Evolutionary conservation across 2,797 vertebrate genomes (phyloP).

Genomic region (Nyctibius grandis): DNA sequence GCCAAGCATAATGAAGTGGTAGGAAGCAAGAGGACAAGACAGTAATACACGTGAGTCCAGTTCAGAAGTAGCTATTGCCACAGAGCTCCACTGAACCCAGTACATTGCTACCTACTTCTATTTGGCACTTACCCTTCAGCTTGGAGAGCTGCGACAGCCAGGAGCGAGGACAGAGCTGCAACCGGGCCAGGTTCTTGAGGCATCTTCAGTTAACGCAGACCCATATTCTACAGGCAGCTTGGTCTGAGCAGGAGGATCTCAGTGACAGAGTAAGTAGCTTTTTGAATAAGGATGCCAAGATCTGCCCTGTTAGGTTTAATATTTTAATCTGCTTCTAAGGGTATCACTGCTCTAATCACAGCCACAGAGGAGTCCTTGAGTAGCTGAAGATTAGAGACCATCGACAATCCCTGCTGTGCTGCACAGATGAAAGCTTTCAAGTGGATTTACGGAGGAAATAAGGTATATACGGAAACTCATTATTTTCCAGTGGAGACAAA

Average conservation of each 20-base stretch:
- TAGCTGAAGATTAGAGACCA: background rate
- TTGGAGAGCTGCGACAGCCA: background rate
- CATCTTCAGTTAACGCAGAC: accelerated
- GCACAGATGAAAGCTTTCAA: background rate
- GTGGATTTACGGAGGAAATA: background rate
- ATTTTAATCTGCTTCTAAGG: background rate
- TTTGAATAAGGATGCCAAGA: background rate
- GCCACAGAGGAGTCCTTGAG: accelerated
- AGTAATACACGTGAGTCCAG: accelerated
- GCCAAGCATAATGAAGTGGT: background rate
- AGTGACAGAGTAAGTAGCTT: background rate
- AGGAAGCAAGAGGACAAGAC: background rate
- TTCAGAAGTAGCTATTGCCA: background rate
- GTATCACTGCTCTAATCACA: background rate
- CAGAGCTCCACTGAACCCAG: background rate
- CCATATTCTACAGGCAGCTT: background rate
- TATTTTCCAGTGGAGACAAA: background rate
- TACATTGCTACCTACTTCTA: background rate
- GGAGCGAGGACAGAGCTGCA: background rate
- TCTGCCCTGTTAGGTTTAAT: background rate
- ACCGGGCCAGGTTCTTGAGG: background rate
- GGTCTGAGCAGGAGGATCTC: background rate
- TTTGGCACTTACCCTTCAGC: background rate
- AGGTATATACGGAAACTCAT: background rate
- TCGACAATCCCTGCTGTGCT: background rate